Percentiles rank a stretch among this genome's conserved stretches.
Conservation (phyloP, 2,797 vertebrate species). For the Acipenser oxyrinchus region DNA sequence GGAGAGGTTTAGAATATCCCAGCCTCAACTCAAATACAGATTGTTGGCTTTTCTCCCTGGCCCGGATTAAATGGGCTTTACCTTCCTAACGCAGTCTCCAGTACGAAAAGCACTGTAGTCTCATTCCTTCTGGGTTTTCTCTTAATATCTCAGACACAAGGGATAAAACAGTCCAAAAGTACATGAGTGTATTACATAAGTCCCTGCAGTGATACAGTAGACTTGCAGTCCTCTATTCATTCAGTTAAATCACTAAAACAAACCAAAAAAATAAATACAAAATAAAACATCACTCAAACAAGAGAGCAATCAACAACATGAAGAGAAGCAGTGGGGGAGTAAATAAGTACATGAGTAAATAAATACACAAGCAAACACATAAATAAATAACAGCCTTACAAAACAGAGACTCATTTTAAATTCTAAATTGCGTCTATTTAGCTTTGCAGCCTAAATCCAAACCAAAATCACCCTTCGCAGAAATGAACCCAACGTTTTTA, state of each 20-base stretch:
- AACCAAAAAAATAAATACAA: no score
- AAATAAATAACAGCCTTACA: not conserved
- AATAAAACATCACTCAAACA: no score
- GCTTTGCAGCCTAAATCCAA: no score
- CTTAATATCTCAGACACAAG: not conserved
- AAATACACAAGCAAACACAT: not conserved
- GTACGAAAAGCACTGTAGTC: conserved; percentile 27
- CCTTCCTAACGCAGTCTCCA: conserved; percentile 35
- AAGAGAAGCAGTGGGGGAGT: not conserved
- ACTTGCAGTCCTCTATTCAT: no score
- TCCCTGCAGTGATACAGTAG: no score
- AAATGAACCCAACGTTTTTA: no score
- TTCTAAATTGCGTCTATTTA: no score
- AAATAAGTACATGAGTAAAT: not conserved
- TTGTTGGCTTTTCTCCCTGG: conserved; percentile 38
- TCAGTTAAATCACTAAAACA: no score
- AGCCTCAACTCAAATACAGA: conserved; percentile 11
- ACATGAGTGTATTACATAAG: no score
- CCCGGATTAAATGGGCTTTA: conserved; percentile 54
- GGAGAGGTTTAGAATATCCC: conserved; percentile 40
- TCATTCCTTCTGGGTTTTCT: conserved; percentile 32
- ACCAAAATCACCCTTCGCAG: no score
- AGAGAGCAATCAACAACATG: no score
- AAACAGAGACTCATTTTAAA: not conserved
- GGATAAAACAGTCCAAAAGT: no score